phyloP scores from a whole-genome alignment of 1,140 invertebrate genomes.

The Heliconius hermathena region DNA sequence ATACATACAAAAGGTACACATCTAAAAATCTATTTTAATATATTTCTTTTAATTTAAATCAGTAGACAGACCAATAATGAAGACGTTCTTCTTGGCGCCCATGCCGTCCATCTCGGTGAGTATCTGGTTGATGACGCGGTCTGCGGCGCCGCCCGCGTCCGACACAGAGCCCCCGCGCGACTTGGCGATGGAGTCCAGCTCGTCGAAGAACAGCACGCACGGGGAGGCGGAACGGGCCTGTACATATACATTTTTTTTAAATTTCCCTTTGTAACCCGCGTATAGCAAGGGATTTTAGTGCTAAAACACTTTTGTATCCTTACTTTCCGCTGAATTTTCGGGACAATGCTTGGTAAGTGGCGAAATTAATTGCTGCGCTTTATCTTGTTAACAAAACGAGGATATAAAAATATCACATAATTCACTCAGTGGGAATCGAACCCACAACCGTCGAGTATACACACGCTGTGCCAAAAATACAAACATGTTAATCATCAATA shows the following conservation, averaged over 20 bases:
- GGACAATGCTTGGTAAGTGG: too few relatives aligned
- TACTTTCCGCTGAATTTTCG: not conserved
- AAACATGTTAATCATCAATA: too few relatives aligned
- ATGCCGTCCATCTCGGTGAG: constrained; percentile 99
- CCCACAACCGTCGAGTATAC: too few relatives aligned
- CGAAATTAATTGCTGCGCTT: too few relatives aligned
- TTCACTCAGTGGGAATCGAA: too few relatives aligned
- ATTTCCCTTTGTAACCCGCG: too few relatives aligned
- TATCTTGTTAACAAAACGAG: too few relatives aligned
- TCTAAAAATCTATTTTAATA: not conserved
- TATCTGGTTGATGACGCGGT: constrained; percentile 99
- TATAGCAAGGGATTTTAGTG: too few relatives aligned
- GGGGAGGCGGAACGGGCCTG: constrained; percentile 98
- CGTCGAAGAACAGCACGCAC: constrained; percentile 99
- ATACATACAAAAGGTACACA: not conserved
- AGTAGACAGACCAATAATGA: constrained; percentile 93
- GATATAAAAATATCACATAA: too few relatives aligned
- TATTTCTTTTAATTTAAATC: too few relatives aligned
- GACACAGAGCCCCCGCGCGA: constrained; percentile 98
- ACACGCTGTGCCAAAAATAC: too few relatives aligned
- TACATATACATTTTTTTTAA: not conserved
- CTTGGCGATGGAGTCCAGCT: constrained; percentile 99
- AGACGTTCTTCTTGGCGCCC: constrained; percentile 99
- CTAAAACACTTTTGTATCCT: not conserved
- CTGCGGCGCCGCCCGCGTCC: constrained; percentile 99